Evolutionary conservation across 1,140 invertebrate genomes (phyloP), one percentile per base, ranked within the genome.

Genomic region (Drosophila lacteicornis): DNA sequence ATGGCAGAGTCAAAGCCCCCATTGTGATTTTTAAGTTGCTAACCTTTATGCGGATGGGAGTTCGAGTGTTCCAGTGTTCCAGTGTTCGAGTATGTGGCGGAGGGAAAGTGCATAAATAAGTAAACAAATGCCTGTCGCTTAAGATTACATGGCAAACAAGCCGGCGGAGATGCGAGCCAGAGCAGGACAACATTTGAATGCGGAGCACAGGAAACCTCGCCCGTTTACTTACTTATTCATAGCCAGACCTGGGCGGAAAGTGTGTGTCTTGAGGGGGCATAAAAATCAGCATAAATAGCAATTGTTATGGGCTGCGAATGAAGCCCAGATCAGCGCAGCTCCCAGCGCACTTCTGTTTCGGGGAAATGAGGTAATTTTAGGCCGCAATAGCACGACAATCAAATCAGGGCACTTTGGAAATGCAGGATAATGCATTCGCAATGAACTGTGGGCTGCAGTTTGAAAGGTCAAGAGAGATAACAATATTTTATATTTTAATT

Each of bases 101-200:
- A 63, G 77, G 61, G 75, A 70, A 70, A 88, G 85, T 88, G 85
- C 85, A 88, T 88, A 88, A 88, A 88, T 88, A 88, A 88, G 85
- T 88, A 88, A 88, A 85, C 85, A 88, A 88, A 90, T 88, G 85
- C 85, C 85, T 88, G 85, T 88, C 85, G 86, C 85, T 88, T 90
- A 88, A 88, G 85, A 88, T 88, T 88, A 88, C 85, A 90, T 81
- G 82, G 85, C 82, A 88, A 88, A 88, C 90, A 88, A 90, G 85
- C 73, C 71, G 61, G 45, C 58, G 25, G 70, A 55, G 60, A 63
- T 55, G 60, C 33, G 60, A 69, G 66, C 36, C 25, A 8, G 63
- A 61, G 65, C 85, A 79, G 84, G 81, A 85, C 81, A 85, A 75
- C 85, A 88, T 88, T 88, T 90, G 85, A 88, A 87, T 87, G 74